These are phyloP conservation scores for Grus americana DNA, from an alignment of 2,113 vertebrate species.

Conservation along the genomic window DNA sequence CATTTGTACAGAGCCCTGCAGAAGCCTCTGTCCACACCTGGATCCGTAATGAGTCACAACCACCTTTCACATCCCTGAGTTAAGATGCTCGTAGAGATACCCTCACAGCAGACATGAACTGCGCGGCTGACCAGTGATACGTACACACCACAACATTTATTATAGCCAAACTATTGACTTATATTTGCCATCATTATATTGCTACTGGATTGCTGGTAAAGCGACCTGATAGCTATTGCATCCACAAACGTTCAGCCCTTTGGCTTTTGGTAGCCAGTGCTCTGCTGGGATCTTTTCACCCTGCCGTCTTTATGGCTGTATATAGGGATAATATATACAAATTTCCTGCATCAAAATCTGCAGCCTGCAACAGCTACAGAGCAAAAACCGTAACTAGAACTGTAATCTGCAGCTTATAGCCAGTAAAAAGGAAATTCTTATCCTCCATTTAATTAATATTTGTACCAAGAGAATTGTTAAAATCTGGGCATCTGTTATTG, in stretches of 20 bases:
- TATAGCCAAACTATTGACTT: no score
- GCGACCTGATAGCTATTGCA: neutral
- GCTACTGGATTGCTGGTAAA: neutral
- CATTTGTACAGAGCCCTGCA: fast-evolving
- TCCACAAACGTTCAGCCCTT: neutral
- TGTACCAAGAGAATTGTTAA: neutral
- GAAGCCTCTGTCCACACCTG: neutral
- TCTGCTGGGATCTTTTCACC: neutral
- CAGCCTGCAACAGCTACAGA: neutral
- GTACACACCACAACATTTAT: neutral
- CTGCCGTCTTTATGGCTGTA: neutral
- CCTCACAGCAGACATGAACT: neutral
- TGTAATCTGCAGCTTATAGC: neutral
- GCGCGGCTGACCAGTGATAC: fast-evolving
- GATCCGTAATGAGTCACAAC: neutral
- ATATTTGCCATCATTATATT: neutral
- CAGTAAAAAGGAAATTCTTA: neutral
- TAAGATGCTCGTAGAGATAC: neutral
- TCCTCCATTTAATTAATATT: neutral
- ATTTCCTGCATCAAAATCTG: neutral
- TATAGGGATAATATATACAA: neutral
- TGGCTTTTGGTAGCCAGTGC: neutral
- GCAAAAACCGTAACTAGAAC: neutral
- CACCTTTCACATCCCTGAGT: neutral
- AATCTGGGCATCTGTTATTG: neutral